Evolutionary conservation across 1,140 invertebrate species (phyloP), one percentile per base, ranked within the genome.

Genomic region (Venturia canescens): DNA sequence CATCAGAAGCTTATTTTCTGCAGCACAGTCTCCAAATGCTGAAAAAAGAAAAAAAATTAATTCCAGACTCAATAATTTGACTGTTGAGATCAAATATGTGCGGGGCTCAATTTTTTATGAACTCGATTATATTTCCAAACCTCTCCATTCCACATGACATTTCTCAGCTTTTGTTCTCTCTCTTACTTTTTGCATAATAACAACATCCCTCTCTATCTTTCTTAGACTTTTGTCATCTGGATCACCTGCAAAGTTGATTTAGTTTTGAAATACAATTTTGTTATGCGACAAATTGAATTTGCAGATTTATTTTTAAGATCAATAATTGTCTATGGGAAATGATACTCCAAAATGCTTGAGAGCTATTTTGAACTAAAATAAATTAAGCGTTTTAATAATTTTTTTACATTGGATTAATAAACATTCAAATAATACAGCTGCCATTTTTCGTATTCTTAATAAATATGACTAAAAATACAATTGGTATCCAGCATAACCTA

Each of bases 151-250:
- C 84, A 93, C 85, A 0, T 89, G 27, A 92, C 97, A 98, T 89
- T 97, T 96, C 88, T 97, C 95, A 18, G 84, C 86, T 88, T 94
- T 95, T 1, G 97, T 94, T 88, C 94, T 95, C 67, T 97, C 96
- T 83, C 97, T 92, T 92, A 98, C 95, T 88, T 96, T 94, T 91
- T 97, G 96, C 1, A 97, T 96, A 89, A 98, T 96, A 60, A 98
- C 85, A 60, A 98, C 94, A 87, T 98, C 96, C 57, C 90, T 91
- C 92, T 98, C 97, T 1, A 98, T 96, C 93, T 95, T 97, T 86
- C 97, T 92, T 69, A 98, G 90, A n/a, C 87, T 91, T 85, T 85
- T 93, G 88, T 98, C 97, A 87, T 97, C 92, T 13, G 97, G 97
- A 93, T 98, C 97, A 80, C 97, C 97, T 97, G 83, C 18, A 93